Evolutionary conservation across 2,888 invertebrate genomes (phyloP).

Genomic region (Dasypolia templi): DNA sequence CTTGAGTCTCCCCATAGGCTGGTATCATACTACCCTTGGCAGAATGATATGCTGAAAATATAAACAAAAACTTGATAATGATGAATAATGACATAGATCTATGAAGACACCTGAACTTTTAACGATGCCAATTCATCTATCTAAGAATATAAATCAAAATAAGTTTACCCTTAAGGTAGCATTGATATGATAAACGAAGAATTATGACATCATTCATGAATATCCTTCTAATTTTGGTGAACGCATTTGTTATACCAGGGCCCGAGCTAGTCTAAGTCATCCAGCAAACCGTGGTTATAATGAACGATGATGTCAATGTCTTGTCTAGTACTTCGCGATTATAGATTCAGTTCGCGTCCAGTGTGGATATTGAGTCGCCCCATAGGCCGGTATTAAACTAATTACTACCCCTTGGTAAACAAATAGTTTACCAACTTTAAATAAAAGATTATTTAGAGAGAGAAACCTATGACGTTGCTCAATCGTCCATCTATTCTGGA

Average conservation of each 20-base stretch:
- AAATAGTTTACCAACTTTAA: background rate
- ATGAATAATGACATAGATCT: too few species aligned
- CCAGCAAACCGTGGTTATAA: background rate
- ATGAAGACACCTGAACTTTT: too few species aligned
- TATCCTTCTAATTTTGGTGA: background rate
- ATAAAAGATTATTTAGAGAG: too few species aligned
- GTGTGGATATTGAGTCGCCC: background rate
- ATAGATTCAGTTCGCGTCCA: background rate
- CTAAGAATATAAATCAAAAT: background rate
- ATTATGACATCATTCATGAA: background rate
- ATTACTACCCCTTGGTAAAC: background rate
- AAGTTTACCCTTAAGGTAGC: background rate
- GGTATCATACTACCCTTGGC: background rate
- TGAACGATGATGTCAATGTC: background rate
- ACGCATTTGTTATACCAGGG: background rate
- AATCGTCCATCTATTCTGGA: background rate
- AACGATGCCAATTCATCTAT: too few species aligned
- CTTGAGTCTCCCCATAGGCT: background rate
- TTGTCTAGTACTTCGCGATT: background rate
- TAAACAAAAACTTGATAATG: too few species aligned
- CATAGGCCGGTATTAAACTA: background rate
- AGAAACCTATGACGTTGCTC: background rate
- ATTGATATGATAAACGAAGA: background rate
- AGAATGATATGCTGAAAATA: background rate
- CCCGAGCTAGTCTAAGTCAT: background rate